Evolutionary conservation across 2,113 vertebrate genomes (phyloP).

Genomic region (Ceyx margarethae): DNA sequence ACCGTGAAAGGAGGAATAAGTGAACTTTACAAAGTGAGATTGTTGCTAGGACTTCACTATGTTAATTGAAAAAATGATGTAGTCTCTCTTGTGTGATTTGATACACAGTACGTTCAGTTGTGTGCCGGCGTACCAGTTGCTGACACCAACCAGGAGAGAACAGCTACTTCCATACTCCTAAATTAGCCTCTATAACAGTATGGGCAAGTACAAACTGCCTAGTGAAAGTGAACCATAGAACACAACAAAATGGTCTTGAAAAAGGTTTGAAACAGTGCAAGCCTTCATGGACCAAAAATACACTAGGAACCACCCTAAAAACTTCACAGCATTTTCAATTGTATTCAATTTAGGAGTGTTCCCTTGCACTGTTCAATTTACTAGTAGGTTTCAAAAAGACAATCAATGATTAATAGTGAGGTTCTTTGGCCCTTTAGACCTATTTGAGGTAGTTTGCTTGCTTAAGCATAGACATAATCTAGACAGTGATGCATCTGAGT

Average conservation of each 20-base stretch:
- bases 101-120: neutral
- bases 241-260: neutral
- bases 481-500: neutral
- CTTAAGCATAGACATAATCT: neutral
- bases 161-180: neutral
- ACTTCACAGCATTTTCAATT: neutral
- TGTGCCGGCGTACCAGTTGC: accelerated
- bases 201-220: neutral
- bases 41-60: neutral
- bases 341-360: neutral
- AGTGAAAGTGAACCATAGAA: neutral
- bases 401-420: neutral
- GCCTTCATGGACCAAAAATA: neutral
- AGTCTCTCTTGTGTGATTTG: neutral
- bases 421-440: neutral
- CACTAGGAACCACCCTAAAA: neutral
- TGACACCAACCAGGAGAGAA: neutral
- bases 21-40: neutral
- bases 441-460: neutral
- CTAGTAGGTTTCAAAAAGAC: neutral
- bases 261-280: neutral
- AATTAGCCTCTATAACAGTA: neutral
- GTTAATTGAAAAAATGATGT: neutral
- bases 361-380: neutral
- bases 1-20: neutral